Percentiles rank a stretch among this genome's conserved stretches.
phyloP scores from a whole-genome alignment of 2,113 vertebrate species.

The Elaphurus davidianus region DNA sequence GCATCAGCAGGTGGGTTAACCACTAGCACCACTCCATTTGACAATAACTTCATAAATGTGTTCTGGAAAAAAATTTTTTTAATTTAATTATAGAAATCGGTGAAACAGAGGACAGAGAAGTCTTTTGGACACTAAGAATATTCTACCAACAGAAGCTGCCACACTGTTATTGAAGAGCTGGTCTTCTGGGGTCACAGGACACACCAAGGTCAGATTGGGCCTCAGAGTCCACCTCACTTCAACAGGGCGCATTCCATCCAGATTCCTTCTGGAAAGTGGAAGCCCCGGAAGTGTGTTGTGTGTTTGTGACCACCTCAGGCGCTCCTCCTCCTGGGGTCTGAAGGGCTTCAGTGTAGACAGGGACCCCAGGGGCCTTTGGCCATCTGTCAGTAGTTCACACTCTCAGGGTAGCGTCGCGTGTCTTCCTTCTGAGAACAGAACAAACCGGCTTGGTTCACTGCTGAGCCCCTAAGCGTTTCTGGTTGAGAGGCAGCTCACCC shows the following conservation, averaged over 20 bases:
- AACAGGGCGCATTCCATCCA: not conserved
- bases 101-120: not conserved
- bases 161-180: not conserved
- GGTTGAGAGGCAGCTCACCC: not conserved
- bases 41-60: conserved; percentile 6
- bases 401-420: not conserved
- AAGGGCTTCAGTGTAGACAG: not conserved
- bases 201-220: not conserved
- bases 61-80: not conserved
- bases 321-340: not conserved
- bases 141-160: not conserved
- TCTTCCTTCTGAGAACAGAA: not conserved
- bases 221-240: not conserved
- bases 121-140: not conserved
- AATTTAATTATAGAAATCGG: not conserved
- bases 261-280: not conserved
- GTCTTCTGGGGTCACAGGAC: not conserved
- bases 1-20: not conserved
- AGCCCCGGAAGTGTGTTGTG: not conserved
- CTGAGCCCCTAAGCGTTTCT: not conserved
- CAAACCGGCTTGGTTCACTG: not conserved
- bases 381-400: not conserved
- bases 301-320: not conserved
- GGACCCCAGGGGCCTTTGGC: not conserved
- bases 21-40: not conserved